These are phyloP conservation scores for Drosophila mimetica DNA, from an alignment of 2,888 invertebrate genomes.

Conservation along the genomic window DNA sequence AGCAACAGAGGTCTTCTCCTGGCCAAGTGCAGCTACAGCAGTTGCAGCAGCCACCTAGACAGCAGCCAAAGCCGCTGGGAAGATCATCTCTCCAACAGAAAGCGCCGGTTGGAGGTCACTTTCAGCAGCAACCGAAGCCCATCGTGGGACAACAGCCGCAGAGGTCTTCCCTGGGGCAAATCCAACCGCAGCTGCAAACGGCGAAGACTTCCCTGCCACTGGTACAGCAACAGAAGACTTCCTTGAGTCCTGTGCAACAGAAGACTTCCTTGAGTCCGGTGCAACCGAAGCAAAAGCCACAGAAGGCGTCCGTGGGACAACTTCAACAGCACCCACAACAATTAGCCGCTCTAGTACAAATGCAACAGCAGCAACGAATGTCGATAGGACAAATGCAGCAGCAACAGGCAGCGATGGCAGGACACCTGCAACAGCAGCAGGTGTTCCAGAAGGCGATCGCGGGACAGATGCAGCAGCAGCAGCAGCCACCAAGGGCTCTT, in stretches of 20 bases:
- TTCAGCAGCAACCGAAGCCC: conserved; percentile 14
- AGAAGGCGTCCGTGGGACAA: neutral
- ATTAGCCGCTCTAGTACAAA: no score
- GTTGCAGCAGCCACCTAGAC: conserved; percentile 1
- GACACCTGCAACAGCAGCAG: conserved; percentile 6
- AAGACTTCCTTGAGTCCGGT: neutral
- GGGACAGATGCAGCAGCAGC: conserved; percentile 19
- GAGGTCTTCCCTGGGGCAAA: no score
- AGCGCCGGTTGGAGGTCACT: neutral
- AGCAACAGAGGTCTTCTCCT: conserved; percentile 2
- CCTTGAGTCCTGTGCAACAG: conserved; percentile 8
- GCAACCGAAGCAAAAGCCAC: conserved; percentile 12
- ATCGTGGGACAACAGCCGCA: no score
- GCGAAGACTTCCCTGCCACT: neutral
- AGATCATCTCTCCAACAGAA: conserved; percentile 3
- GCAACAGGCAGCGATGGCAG: conserved; percentile 4
- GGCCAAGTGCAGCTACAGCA: conserved; percentile 12
- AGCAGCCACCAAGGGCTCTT: conserved; percentile 6
- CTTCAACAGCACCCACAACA: conserved; percentile 14
- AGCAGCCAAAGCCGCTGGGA: neutral
- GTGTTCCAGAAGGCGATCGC: neutral
- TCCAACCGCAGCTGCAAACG: no score
- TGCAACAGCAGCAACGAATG: conserved; percentile 7
- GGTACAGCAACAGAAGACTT: neutral
- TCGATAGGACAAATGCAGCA: neutral